phyloP scores from a whole-genome alignment of 1,140 invertebrate species.

The Lordiphosa collinella region DNA sequence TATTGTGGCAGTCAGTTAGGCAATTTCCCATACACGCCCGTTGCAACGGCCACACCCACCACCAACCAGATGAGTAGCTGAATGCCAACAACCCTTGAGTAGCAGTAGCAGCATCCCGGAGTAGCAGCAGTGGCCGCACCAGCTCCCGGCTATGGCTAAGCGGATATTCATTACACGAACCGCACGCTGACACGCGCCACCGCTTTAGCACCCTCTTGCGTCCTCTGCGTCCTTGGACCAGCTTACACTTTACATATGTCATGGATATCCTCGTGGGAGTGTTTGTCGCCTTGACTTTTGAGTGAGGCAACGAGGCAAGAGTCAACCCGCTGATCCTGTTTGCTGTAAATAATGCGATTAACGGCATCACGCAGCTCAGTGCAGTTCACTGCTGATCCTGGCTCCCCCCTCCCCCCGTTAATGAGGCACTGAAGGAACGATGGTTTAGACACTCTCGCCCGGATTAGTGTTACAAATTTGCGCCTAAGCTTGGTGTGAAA shows the following conservation, averaged over 20 bases:
- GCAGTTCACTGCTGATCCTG: slow-evolving; percentile 19
- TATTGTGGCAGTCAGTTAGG: slow-evolving; percentile 70
- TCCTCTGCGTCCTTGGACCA: slow-evolving; percentile 45
- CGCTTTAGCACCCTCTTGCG: slow-evolving; percentile 67
- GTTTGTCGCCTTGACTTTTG: slow-evolving; percentile 64
- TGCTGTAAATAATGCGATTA: slow-evolving; percentile 80
- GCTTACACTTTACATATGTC: slow-evolving; percentile 80
- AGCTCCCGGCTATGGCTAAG: slow-evolving; percentile 44
- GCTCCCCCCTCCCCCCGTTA: slow-evolving; percentile 30
- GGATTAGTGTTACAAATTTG: slow-evolving; percentile 70
- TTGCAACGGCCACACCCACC: slow-evolving; percentile 48
- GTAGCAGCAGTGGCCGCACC: slow-evolving; percentile 20
- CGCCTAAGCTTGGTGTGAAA: slow-evolving; percentile 71
- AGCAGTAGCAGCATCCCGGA: slow-evolving; percentile 21
- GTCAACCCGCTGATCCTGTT: slow-evolving; percentile 78
- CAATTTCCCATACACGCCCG: slow-evolving; percentile 70
- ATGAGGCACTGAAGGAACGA: slow-evolving; percentile 55
- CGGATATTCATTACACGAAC: slow-evolving; percentile 79
- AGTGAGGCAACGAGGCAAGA: slow-evolving; percentile 32
- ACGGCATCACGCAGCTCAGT: slow-evolving; percentile 66
- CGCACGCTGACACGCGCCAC: slow-evolving; percentile 70
- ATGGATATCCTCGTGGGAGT: slow-evolving; percentile 79
- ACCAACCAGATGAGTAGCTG: neutral
- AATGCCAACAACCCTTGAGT: slow-evolving; percentile 14
- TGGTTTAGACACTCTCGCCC: slow-evolving; percentile 23